Evolutionary conservation across 2,888 invertebrate genomes (phyloP).

Genomic region (Coenonympha arcania): DNA sequence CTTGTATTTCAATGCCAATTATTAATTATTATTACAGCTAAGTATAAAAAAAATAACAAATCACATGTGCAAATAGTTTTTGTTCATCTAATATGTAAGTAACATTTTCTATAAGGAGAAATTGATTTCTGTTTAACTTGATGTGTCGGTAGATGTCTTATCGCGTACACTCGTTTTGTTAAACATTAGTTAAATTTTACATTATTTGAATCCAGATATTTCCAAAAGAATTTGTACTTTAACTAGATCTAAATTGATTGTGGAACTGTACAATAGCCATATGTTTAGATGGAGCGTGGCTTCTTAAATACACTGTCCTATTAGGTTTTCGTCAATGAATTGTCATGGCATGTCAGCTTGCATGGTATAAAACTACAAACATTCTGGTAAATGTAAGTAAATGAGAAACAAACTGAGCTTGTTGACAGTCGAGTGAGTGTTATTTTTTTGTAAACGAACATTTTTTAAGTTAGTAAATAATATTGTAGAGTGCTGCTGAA

Average conservation of each 20-base stretch:
- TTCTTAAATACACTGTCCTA: constrained; percentile 61
- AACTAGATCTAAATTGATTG: constrained; percentile 72
- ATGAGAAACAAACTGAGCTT: constrained; percentile 68
- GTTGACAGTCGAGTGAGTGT: constrained; percentile 67
- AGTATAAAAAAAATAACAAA: constrained; percentile 58
- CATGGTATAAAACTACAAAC: constrained; percentile 68
- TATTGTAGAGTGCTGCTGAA: constrained; percentile 68
- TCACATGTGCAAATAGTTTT: constrained; percentile 63
- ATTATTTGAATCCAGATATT: constrained; percentile 67
- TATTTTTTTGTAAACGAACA: constrained; percentile 63
- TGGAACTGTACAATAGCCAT: constrained; percentile 71
- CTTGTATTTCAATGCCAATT: constrained; percentile 54
- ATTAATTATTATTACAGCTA: constrained; percentile 59
- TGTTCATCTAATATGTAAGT: constrained; percentile 60
- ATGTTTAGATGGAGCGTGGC: constrained; percentile 68
- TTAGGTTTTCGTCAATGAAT: constrained; percentile 62
- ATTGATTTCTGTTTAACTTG: constrained; percentile 58
- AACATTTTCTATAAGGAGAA: constrained; percentile 62
- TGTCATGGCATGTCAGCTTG: constrained; percentile 69
- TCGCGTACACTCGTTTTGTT: constrained; percentile 60
- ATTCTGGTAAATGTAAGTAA: constrained; percentile 70
- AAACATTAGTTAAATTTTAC: constrained; percentile 70
- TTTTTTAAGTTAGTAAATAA: constrained; percentile 61
- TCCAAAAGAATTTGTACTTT: constrained; percentile 73
- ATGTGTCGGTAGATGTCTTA: constrained; percentile 68